Conservation (phyloP, 2,797 vertebrate species). For the Spheniscus humboldti region DNA sequence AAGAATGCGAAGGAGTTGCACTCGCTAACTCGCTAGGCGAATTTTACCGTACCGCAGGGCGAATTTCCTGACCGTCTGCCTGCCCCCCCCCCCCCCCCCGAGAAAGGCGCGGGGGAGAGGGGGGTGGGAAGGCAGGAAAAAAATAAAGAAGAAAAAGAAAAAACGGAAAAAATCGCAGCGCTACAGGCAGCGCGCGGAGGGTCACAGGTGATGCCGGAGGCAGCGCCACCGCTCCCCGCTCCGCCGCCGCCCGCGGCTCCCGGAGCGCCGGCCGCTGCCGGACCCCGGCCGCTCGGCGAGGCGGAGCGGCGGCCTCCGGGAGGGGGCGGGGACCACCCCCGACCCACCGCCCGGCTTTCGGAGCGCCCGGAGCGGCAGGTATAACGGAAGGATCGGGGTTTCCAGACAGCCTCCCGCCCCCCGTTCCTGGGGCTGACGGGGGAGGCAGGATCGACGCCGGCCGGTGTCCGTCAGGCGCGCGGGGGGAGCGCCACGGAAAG, state of each 20-base stretch:
- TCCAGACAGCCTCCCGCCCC: background rate
- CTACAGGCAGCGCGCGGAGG: background rate
- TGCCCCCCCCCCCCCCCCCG: no score
- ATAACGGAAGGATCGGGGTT: background rate
- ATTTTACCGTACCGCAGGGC: background rate
- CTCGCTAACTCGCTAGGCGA: rapidly evolving
- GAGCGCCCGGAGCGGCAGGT: background rate
- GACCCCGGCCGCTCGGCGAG: background rate
- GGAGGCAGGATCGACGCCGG: background rate
- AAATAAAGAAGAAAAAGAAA: background rate
- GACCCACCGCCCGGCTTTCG: background rate
- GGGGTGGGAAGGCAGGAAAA: rapidly evolving
- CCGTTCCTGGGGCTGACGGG: background rate
- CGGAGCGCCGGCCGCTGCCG: background rate
- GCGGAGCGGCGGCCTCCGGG: background rate
- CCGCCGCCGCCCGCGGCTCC: background rate
- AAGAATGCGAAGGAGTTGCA: background rate
- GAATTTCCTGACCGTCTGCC: background rate
- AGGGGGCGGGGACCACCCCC: background rate
- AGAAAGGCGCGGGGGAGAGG: background rate
- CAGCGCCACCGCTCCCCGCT: background rate
- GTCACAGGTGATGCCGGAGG: background rate
- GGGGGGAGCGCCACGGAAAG: background rate
- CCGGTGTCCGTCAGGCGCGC: background rate
- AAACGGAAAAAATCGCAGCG: background rate